Evolutionary conservation across 2,113 vertebrate genomes (phyloP), one percentile per base, ranked within the genome.

Genomic region (Bos javanicus): DNA sequence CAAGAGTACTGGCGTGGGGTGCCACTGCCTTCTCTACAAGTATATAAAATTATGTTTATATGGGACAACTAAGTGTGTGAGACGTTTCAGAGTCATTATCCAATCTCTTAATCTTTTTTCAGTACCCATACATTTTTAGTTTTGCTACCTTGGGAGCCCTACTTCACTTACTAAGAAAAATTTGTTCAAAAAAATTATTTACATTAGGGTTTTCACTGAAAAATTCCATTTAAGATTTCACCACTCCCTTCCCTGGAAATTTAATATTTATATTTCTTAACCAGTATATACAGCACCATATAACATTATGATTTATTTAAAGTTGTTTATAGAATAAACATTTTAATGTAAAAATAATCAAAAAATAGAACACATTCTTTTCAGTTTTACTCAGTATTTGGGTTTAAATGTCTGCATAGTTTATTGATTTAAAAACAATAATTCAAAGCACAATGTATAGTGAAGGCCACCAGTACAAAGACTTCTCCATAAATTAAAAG

Each of bases 271-370:
- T 76, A 74, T 97, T 97, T 39, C n/a, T 80, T 50, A 52, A 8
- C 4, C 19, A 62, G 33, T 71, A 91, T 6, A 56, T 76, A 39
- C n/a, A 94, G 2, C 74, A 71, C 30, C 43, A 30, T 12, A 50
- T 43, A 74, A 81, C 7, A 57, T 57, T 84, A 43, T 21, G 30
- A 60, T 67, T 87, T 87, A 96, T 85, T 92, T 94, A 71, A 95
- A 96, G 14, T 12, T 86, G 86, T 64, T 56, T 64, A 95, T 89
- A 93, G 9, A 93, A 39, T 46, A 23, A 30, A 89, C 5, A 13
- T 83, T 88, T 98, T 95, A 83, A 95, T 78, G 33, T 78, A 81
- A 82, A 87, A 94, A 80, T 36, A 59, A 92, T 12, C 56, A 82
- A 62, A 87, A 90, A 23, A 39, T 48, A 88, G 11, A 84, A 85